Evolutionary conservation across 2,797 vertebrate species (phyloP), one percentile per base, ranked within the genome.

Genomic region (Xyrichtys novacula): DNA sequence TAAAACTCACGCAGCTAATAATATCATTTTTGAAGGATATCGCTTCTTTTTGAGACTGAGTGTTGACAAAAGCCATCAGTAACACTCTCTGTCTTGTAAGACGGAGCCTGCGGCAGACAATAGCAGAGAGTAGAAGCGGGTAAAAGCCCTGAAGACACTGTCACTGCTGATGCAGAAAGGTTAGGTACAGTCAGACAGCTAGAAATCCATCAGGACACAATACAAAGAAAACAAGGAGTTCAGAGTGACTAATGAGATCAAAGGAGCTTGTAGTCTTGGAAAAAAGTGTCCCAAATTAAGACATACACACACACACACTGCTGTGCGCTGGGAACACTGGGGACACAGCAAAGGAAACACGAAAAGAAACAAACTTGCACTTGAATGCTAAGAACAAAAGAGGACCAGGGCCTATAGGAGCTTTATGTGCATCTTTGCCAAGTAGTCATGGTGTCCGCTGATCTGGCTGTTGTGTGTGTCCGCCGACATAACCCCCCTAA

Each of bases 401-500:
- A 66, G 50, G 60, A 71, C 32, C 65, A 64, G 64, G 48, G 71
- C 53, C 78, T 74, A 68, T 77, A 70, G 69, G 70, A 87, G 76
- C 49, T 84, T 81, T 80, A 54, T 81, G 77, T 74, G 76, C 74
- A 68, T 69, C 83, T 78, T 23, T 87, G 87, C 83, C 86, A 90
- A 76, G 78, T 83, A 91, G 79, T 80, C 81, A 87, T 81, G 84
- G 83, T 84, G 80, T 89, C 88, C 76, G 56, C 83, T 76, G 84
- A 89, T 82, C 72, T 70, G 69, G 71, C 79, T 74, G 68, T 64
- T 87, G 71, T 81, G 73, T 80, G 67, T 80, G 81, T 87, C 83
- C 78, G 47, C 76, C 36, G 73, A 87, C 78, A 83, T 84, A 85
- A 78, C 66, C 75, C 89, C 90, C 89, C 88, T 84, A 93, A 92